These are phyloP conservation scores for Calliscelio sp. DNA, from an alignment of 2,888 invertebrate genomes.

Conservation along the genomic window DNA sequence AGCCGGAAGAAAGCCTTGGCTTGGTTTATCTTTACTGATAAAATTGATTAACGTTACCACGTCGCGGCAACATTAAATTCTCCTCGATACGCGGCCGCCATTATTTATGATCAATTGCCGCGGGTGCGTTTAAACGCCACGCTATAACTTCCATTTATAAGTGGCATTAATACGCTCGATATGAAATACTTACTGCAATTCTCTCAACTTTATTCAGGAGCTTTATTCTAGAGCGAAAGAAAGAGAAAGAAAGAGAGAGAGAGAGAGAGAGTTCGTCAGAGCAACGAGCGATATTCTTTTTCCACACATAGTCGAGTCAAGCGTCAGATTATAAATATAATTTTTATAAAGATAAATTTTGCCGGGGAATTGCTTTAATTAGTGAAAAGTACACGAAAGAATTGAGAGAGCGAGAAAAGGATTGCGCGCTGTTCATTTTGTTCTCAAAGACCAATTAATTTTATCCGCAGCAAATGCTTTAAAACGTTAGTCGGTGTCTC, in stretches of 20 bases:
- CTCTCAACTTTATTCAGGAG: conserved; percentile 11
- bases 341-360: too few relatives aligned
- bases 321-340: too few relatives aligned
- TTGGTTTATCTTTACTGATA: conserved; percentile 82
- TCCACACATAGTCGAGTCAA: too few relatives aligned
- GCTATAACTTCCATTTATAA: conserved; percentile 53
- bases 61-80: conserved; percentile 79
- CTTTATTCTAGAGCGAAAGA: background rate
- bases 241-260: background rate
- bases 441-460: background rate
- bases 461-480: background rate
- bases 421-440: too few relatives aligned
- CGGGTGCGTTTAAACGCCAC: conserved; percentile 64
- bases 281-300: too few relatives aligned
- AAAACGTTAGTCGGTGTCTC: conserved; percentile 27
- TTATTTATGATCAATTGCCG: conserved; percentile 81
- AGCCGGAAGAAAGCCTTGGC: conserved; percentile 80
- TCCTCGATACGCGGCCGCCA: conserved; percentile 78
- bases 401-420: too few relatives aligned
- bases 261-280: too few relatives aligned
- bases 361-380: too few relatives aligned
- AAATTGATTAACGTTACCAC: conserved; percentile 83
- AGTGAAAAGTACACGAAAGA: too few relatives aligned
- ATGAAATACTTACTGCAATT: conserved; percentile 40
- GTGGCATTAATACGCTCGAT: conserved; percentile 44